phyloP scores from a whole-genome alignment of 2,797 vertebrate genomes.

The Bradypodion pumilum region DNA sequence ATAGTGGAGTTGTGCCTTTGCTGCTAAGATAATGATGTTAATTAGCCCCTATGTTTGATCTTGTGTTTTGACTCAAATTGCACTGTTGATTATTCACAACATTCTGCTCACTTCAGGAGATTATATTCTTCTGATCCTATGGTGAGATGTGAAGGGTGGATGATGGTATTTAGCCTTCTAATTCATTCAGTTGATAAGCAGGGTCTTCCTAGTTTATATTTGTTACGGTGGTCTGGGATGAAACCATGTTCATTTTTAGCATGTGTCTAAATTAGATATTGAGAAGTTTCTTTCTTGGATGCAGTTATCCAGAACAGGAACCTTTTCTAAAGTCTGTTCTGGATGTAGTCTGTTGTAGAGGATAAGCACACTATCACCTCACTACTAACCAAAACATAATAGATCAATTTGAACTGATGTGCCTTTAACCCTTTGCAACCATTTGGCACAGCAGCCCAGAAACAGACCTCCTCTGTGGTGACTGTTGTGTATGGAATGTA shows the following conservation, averaged over 20 bases:
- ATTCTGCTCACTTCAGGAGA: constrained; percentile 3
- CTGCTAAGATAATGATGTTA: constrained; percentile 42
- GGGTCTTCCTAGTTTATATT: neutral
- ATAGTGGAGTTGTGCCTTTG: neutral
- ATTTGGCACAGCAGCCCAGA: no score
- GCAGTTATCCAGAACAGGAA: no score
- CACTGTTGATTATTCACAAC: neutral
- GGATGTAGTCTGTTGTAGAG: no score
- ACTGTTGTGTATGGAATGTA: no score
- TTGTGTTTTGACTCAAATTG: neutral
- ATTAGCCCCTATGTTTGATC: constrained; percentile 15
- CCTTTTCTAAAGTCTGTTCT: no score
- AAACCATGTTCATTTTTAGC: neutral
- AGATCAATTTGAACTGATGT: neutral
- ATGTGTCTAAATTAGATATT: neutral
- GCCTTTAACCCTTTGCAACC: no score
- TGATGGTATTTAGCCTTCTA: neutral
- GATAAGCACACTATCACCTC: neutral
- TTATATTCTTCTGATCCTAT: neutral
- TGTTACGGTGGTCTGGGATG: neutral
- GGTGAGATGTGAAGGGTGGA: neutral
- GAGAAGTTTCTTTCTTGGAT: no score
- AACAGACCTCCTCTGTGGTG: no score
- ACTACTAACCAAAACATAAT: neutral
- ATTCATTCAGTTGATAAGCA: neutral